phyloP scores from a whole-genome alignment of 1,140 invertebrate genomes.

The Heliothis subflexa region DNA sequence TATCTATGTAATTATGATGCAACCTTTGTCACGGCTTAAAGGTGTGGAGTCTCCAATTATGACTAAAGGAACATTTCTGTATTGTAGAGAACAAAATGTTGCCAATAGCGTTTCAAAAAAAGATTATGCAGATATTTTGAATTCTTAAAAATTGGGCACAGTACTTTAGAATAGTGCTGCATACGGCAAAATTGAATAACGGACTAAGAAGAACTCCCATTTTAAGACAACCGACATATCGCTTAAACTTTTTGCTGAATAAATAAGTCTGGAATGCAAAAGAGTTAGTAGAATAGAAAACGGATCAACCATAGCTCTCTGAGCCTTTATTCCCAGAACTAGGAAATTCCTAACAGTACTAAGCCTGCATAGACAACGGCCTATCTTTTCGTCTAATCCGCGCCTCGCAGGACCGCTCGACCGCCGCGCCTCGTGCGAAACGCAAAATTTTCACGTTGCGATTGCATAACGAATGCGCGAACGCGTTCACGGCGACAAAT shows the following conservation, averaged over 20 bases:
- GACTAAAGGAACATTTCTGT: too few relatives aligned
- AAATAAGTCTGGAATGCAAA: not conserved
- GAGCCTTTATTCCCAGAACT: not conserved
- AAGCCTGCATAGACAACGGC: not conserved
- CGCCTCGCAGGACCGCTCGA: not conserved
- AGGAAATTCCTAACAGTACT: constrained; percentile 9
- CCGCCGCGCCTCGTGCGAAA: constrained; percentile 16
- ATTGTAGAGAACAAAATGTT: too few relatives aligned
- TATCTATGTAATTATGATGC: not conserved
- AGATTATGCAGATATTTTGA: too few relatives aligned
- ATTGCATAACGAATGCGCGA: constrained; percentile 60
- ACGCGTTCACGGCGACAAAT: constrained; percentile 65
- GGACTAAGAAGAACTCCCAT: too few relatives aligned
- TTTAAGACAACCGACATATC: too few relatives aligned
- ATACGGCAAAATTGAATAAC: too few relatives aligned
- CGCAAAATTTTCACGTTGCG: constrained; percentile 52
- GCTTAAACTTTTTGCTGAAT: too few relatives aligned
- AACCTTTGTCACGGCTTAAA: too few relatives aligned
- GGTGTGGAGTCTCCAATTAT: too few relatives aligned
- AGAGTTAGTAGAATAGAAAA: not conserved
- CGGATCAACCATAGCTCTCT: not conserved
- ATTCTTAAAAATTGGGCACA: too few relatives aligned
- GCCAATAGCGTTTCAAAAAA: too few relatives aligned
- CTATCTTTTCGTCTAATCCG: constrained; percentile 35
- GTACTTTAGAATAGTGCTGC: too few relatives aligned